Conservation (phyloP, 2,797 vertebrate species). For the Danionella dracula region DNA sequence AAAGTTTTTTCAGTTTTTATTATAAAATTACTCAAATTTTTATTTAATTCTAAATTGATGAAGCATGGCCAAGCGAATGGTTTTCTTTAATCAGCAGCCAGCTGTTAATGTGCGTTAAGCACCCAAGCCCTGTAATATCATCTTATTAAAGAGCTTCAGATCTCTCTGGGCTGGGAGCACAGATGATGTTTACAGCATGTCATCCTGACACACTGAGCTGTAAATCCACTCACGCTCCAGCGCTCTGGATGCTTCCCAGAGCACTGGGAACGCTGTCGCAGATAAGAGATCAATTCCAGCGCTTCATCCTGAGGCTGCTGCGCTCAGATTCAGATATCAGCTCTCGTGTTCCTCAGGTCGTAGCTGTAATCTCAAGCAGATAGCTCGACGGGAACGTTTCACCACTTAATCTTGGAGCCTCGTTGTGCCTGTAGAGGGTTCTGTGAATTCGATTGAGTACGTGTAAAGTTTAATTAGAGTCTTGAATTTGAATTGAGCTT, state of each 20-base stretch:
- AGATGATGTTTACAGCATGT: neutral
- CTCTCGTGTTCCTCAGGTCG: neutral
- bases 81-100: no score
- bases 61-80: no score
- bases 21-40: no score
- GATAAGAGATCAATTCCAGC: slow-evolving; percentile 17
- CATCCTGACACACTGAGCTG: slow-evolving; percentile 16
- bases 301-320: slow-evolving; percentile 5
- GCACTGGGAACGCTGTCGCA: neutral
- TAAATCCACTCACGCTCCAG: slow-evolving; percentile 12
- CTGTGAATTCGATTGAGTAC: no score
- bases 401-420: neutral
- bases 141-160: no score
- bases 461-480: no score
- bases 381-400: neutral
- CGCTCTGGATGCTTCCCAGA: slow-evolving; percentile 16
- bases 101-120: no score
- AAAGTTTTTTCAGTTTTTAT: no score
- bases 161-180: neutral
- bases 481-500: no score
- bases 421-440: neutral
- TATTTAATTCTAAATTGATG: no score
- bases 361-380: neutral
- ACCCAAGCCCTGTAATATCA: no score
- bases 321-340: neutral